Evolutionary conservation across 2,888 invertebrate species (phyloP).

Genomic region (Sphecodes monilicornis): DNA sequence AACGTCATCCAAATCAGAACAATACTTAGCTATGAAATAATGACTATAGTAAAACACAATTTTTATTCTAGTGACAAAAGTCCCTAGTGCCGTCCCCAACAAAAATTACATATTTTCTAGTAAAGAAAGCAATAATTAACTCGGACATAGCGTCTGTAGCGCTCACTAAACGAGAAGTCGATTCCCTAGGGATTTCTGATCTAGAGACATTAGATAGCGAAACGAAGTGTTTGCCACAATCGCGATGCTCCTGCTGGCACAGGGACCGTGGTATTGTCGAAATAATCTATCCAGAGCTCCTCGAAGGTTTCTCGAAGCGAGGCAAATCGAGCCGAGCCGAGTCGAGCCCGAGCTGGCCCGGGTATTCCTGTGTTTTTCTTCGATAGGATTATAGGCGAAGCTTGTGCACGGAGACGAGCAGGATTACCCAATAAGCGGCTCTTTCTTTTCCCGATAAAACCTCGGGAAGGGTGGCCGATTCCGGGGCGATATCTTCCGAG

Average conservation of each 20-base stretch:
- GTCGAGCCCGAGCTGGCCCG: background rate
- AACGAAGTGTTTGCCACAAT: background rate
- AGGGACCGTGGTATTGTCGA: background rate
- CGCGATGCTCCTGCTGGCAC: background rate
- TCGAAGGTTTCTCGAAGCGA: slow-evolving; percentile 5
- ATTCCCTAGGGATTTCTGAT: background rate
- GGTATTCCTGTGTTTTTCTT: slow-evolving; percentile 61
- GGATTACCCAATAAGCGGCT: slow-evolving; percentile 62
- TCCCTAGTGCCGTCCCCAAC: background rate
- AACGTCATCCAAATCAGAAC: no score
- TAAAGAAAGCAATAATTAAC: background rate
- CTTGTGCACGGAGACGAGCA: slow-evolving; percentile 60
- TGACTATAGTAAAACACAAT: no score
- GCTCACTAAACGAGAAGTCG: background rate
- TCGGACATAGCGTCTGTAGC: background rate
- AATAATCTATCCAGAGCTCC: background rate
- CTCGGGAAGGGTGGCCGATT: slow-evolving; percentile 58
- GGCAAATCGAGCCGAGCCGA: slow-evolving; percentile 23
- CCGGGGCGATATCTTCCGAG: slow-evolving; percentile 61
- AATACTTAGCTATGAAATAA: no score
- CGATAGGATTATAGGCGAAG: slow-evolving; percentile 65
- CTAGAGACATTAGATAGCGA: background rate
- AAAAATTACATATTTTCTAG: background rate
- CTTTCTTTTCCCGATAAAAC: slow-evolving; percentile 62
- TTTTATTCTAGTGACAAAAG: background rate